Conservation (phyloP, 2,113 vertebrate genomes). For the Psettodes erumei region DNA sequence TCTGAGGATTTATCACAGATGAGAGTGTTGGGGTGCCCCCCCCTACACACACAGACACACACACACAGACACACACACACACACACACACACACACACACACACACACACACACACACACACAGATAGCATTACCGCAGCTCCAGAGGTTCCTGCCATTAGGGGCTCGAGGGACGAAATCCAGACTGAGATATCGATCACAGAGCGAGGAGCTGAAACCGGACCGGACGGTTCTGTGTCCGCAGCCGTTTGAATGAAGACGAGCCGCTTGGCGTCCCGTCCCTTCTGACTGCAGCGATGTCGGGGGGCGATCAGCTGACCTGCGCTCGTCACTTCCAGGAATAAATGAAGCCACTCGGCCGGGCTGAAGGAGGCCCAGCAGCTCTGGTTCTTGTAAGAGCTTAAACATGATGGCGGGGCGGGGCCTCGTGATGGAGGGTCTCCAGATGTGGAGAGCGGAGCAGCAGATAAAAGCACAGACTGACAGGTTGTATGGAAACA, state of each 20-base stretch:
- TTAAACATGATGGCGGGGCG: constrained; percentile 74
- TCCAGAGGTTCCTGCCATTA: constrained; percentile 96
- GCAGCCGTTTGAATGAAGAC: constrained; percentile 53
- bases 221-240: constrained; percentile 81
- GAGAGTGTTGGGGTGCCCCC: constrained; percentile 77
- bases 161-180: constrained; percentile 93
- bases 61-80: constrained; percentile 89
- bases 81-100: constrained; percentile 85
- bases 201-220: constrained; percentile 90
- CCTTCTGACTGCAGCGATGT: background rate
- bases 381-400: constrained; percentile 83
- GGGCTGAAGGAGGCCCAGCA: constrained; percentile 77
- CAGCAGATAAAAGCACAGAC: constrained; percentile 81
- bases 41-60: constrained; percentile 17
- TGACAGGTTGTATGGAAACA: constrained; percentile 82
- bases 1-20: constrained; percentile 84
- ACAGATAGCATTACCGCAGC: constrained; percentile 95
- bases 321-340: no score
- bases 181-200: constrained; percentile 95
- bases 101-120: constrained; percentile 85
- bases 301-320: constrained; percentile 64
- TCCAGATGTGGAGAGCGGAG: constrained; percentile 83
- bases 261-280: constrained; percentile 6
- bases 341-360: no score
- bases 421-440: constrained; percentile 78